Conservation (phyloP, 2,888 invertebrate genomes). For the Acrobasis repandana region DNA sequence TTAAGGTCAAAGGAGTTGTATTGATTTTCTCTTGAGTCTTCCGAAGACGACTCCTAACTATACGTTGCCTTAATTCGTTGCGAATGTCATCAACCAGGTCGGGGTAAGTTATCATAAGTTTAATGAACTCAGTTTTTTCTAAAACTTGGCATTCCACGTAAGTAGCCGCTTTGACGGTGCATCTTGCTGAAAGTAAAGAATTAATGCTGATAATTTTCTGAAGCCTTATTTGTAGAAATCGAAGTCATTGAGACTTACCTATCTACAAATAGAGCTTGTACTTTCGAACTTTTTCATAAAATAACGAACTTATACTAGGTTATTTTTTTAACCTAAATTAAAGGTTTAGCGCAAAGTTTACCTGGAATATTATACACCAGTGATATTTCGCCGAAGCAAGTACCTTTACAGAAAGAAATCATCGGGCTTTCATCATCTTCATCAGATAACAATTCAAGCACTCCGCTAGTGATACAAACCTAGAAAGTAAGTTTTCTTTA, state of each 20-base stretch:
- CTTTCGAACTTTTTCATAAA: too few relatives aligned
- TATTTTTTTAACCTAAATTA: background rate
- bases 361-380: constrained; percentile 76
- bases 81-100: constrained; percentile 61
- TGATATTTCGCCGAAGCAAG: constrained; percentile 79
- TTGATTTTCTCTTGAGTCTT: constrained; percentile 45
- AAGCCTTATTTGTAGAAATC: too few relatives aligned
- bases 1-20: constrained; percentile 52
- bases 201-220: background rate
- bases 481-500: constrained; percentile 34
- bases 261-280: too few relatives aligned
- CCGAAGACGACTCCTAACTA: constrained; percentile 48
- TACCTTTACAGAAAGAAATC: constrained; percentile 77
- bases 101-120: constrained; percentile 75
- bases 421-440: constrained; percentile 81
- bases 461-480: constrained; percentile 77
- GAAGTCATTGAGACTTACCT: too few relatives aligned
- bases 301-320: too few relatives aligned
- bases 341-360: constrained; percentile 32
- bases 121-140: constrained; percentile 72
- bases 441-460: constrained; percentile 75
- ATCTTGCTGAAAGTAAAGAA: constrained; percentile 57
- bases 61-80: constrained; percentile 58
- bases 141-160: constrained; percentile 81
- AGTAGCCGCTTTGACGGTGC: constrained; percentile 77